phyloP scores from a whole-genome alignment of 2,113 vertebrate species.

The Phycodurus eques region DNA sequence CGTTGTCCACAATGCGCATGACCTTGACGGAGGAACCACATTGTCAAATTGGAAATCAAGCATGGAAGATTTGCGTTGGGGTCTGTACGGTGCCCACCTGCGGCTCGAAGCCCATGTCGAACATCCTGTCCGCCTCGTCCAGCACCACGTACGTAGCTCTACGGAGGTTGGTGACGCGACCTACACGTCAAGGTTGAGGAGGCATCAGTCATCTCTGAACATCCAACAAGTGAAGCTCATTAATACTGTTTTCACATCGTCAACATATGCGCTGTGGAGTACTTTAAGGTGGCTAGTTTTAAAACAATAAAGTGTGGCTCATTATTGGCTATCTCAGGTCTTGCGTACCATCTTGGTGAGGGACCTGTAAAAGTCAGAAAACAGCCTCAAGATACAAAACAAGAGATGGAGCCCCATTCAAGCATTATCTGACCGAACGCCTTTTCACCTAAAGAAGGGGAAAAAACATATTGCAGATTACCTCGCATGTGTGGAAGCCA shows the following conservation, averaged over 20 bases:
- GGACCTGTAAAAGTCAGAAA: conserved; percentile 98
- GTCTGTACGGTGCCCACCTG: conserved; percentile 76
- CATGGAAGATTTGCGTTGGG: background rate
- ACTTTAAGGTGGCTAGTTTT: conserved; percentile 22
- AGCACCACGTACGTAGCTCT: conserved; percentile 92
- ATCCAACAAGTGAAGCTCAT: background rate
- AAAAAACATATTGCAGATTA: conserved; percentile 98
- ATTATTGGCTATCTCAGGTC: conserved; percentile 68
- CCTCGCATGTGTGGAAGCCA: conserved; percentile 99
- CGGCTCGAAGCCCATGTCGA: conserved; percentile 99
- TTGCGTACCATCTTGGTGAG: conserved; percentile 94
- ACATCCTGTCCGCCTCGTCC: conserved; percentile 98
- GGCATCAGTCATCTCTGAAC: conserved; percentile 10
- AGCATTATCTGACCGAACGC: conserved; percentile 87
- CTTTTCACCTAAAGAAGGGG: conserved; percentile 87
- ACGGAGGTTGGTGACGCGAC: conserved; percentile 95
- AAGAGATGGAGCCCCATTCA: conserved; percentile 92
- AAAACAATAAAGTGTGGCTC: conserved; percentile 3
- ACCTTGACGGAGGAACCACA: conserved; percentile 72
- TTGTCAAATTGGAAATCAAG: too few relatives aligned
- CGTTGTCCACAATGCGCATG: conserved; percentile 98
- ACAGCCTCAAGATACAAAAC: conserved; percentile 96
- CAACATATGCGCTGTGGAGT: conserved; percentile 2
- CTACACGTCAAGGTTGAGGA: conserved; percentile 66
- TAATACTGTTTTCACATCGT: background rate